Base-by-base conservation (phyloP, 2,113 vertebrate genomes). In the Rhinolophus sinicus region DNA sequence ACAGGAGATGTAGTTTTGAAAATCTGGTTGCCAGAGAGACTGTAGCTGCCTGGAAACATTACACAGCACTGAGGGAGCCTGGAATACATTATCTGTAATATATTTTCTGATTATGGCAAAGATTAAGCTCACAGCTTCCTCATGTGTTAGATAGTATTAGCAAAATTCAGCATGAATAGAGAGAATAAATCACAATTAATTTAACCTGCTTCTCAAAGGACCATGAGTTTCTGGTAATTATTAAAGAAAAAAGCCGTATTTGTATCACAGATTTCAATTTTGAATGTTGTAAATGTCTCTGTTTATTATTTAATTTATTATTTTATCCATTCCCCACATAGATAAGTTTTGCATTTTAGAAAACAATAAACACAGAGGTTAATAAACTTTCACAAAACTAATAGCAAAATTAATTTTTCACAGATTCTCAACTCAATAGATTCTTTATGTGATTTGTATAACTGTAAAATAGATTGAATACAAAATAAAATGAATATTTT, bases 101-200 rank as follows among this genome's bases (percentile, higher is more conserved):
- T 6, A 21, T 33, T 60, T 96, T 95, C 52, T 56, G 67, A 80
- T 88, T 72, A 76, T 8, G 10, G 30, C 40, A 69, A 81, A 95
- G 60, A 90, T 72, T 81, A 90, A 60, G 26, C 44, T 90, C 77
- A 56, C 8, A 85, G 24, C 6, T 67, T 88, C n/a, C n/a, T 94
- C 54, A 33, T 56, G 21, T 85, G 13, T 80, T 97, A 94, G 47
- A 80, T 13, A 88, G 16, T 24, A 76, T 90, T 85, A 96, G 26
- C 16, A 81, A 83, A 96, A n/a, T 94, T 81, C 24, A 81, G 13
- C 15, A 33, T 88, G 38, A 76, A 38, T 58, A 62, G 22, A 95
- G 4, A 92, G 35, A 82, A 75, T 67, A 94, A 83, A 94, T 84
- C n/a, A 52, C 84, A 92, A 47, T 11, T 60, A 90, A 92, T 70